A percentile compares a stretch with the other conserved stretches of the same genome.
Conservation (phyloP, 2,888 invertebrate genomes). For the Acanthosepion pharaonis region DNA sequence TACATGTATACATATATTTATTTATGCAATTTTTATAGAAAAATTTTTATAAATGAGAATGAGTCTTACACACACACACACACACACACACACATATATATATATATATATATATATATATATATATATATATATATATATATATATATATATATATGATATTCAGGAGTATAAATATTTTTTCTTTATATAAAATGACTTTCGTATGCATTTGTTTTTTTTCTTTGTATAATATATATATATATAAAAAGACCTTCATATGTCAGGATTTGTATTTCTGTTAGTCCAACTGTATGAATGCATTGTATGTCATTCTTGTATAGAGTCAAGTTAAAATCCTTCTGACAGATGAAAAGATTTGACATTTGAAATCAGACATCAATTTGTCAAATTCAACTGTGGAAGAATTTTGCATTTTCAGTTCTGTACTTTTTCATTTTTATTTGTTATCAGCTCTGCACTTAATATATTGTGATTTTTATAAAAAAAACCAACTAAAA, state of each 20-base stretch:
- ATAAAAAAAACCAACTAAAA: background rate
- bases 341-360: background rate
- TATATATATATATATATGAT: too few species aligned
- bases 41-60: background rate
- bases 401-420: background rate
- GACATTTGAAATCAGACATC: background rate
- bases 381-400: background rate
- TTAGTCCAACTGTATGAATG: background rate
- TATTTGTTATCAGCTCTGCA: background rate
- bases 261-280: background rate
- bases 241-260: background rate
- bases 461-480: too few species aligned
- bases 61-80: too few species aligned
- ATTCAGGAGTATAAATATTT: background rate
- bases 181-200: background rate
- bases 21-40: background rate
- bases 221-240: background rate
- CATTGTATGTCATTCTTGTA: background rate
- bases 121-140: too few species aligned
- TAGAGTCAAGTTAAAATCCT: background rate
- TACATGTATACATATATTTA: slow-evolving; percentile 16
- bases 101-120: too few species aligned
- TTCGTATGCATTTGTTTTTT: background rate
- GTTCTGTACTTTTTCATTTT: background rate
- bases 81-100: too few species aligned